phyloP scores from a whole-genome alignment of 2,797 vertebrate species.

The Pagetopsis macropterus region DNA sequence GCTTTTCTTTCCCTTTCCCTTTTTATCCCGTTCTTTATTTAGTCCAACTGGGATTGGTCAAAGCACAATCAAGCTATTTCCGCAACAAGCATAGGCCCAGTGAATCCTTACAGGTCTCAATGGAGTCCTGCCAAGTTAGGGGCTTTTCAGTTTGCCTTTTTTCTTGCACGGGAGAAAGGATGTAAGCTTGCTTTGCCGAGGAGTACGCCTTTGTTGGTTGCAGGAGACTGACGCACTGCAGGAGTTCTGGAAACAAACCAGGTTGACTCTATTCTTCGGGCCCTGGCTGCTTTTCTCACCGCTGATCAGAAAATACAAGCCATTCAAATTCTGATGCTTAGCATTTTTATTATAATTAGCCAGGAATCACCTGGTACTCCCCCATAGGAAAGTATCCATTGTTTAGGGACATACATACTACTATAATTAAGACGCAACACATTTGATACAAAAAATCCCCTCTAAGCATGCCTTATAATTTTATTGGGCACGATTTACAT shows the following conservation, averaged over 20 bases:
- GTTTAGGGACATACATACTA: conserved; percentile 21
- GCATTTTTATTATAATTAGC: conserved; percentile 69
- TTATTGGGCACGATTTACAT: conserved; percentile 57
- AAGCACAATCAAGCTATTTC: conserved; percentile 76
- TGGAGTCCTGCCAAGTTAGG: conserved; percentile 71
- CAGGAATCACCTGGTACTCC: conserved; percentile 60
- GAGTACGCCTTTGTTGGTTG: conserved; percentile 68
- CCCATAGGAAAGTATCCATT: conserved; percentile 45
- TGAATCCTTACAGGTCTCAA: conserved; percentile 66
- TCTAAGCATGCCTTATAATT: conserved; percentile 40
- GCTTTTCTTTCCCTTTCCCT: conserved; percentile 40
- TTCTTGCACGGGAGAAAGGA: conserved; percentile 60
- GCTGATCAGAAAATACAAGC: conserved; percentile 57
- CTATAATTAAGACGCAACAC: conserved; percentile 47
- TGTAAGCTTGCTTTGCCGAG: conserved; percentile 60
- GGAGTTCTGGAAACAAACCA: conserved; percentile 76
- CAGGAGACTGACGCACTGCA: conserved; percentile 73
- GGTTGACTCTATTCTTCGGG: conserved; percentile 63
- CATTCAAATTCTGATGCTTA: conserved; percentile 47
- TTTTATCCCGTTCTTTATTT: conserved; percentile 34
- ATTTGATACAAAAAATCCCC: conserved; percentile 34
- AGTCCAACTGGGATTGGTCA: conserved; percentile 65
- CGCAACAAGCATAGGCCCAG: conserved; percentile 59
- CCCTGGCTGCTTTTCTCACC: conserved; percentile 53
- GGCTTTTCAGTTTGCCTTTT: conserved; percentile 57